Base-by-base conservation (phyloP, 2,888 invertebrate species). In the Phengaris arion region DNA sequence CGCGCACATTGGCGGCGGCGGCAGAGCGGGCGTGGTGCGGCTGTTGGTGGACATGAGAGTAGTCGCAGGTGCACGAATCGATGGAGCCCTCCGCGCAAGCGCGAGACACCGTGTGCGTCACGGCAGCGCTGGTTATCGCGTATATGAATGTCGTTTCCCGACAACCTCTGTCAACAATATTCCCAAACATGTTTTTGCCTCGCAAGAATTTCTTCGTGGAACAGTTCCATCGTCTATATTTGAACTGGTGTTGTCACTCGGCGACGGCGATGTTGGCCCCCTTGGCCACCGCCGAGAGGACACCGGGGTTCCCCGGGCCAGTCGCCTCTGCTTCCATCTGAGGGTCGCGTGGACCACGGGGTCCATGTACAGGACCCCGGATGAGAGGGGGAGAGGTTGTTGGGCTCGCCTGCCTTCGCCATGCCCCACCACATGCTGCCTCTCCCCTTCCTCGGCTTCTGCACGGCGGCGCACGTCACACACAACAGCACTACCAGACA, bases 131-230 rank as follows among this genome's bases (percentile, higher is more conserved):
- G 75, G 98, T 99, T 83, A 99, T 97, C 75, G 99, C 98, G 93
- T 99, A 99, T 85, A 99, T 97, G 93, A 99, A 99, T 74, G 99
- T 98, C 54, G 99, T 98, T 92, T 99, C 99, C 81, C 98, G 95
- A 89, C 98, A 98, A 99, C 99, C 98, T 96, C 96, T 96, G 91
- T 98, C 98, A 78, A 98, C 97, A 84, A 99, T 98, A 94, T 98
- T 98, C 80, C 99, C 99, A 86, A 99, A 99, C 75, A 99, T 95
- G 91, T 98, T 98, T 88, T 98, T 98, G 78, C 98, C 98, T 80
- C 98, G 94, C 75, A 98, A 94, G 87, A 97, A 98, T 88, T 97
- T 97, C 87, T 97, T 96, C 15, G 98, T 98, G 10, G 98, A 98
- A 89, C 99, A 99, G 90, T 99, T 99, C 99, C 99, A 99, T 83